phyloP scores from a whole-genome alignment of 2,113 vertebrate species.

The Gasterosteus nipponicus region DNA sequence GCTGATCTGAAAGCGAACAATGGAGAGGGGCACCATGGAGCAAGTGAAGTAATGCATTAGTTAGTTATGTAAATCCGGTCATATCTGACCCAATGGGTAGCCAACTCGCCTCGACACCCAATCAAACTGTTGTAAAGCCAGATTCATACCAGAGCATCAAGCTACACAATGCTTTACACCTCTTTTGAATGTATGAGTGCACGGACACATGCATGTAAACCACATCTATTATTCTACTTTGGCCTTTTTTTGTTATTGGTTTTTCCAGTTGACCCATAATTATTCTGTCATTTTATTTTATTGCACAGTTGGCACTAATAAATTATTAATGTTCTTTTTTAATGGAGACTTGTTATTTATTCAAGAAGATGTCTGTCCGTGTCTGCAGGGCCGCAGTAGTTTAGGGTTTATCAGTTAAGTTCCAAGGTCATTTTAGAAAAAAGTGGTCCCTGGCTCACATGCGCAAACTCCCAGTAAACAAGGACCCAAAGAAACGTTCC shows the following conservation, averaged over 20 bases:
- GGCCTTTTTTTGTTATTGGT: rapidly evolving
- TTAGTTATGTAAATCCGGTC: not conserved
- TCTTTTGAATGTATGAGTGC: not conserved
- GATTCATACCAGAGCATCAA: not conserved
- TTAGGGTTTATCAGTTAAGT: no score
- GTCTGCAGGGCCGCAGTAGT: not conserved
- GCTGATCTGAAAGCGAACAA: conserved; percentile 50
- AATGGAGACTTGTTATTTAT: conserved; percentile 49
- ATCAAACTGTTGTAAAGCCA: not conserved
- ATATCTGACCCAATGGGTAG: not conserved
- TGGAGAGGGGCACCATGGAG: not conserved
- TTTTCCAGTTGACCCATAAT: conserved; percentile 18
- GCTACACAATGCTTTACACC: not conserved
- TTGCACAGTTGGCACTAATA: conserved; percentile 62
- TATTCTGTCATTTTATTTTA: conserved; percentile 48
- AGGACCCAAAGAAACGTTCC: no score
- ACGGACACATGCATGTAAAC: no score
- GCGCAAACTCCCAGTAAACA: no score
- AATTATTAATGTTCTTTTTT: conserved; percentile 61
- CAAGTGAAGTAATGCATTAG: not conserved
- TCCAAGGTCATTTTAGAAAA: no score
- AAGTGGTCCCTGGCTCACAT: no score
- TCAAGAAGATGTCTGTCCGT: conserved; percentile 8
- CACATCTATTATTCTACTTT: not conserved
- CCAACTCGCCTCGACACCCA: not conserved